Evolutionary conservation across 2,113 vertebrate genomes (phyloP).

Genomic region (Herpetotheres cachinnans): DNA sequence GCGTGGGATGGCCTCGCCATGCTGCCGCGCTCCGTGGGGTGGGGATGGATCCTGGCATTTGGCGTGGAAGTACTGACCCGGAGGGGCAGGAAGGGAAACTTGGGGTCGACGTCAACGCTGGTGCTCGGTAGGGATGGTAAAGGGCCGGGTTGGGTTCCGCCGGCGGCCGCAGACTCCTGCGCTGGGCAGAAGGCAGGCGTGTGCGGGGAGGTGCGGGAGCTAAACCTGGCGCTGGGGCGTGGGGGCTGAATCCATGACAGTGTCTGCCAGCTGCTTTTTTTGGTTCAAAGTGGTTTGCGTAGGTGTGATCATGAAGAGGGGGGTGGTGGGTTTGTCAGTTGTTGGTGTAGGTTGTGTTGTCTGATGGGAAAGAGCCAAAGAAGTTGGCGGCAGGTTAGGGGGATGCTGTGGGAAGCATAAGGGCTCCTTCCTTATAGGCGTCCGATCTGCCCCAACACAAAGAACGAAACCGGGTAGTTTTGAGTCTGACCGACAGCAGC

Average conservation of each 20-base stretch:
- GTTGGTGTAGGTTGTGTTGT: rapidly evolving
- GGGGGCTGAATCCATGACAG: not conserved
- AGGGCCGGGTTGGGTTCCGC: not conserved
- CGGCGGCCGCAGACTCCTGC: rapidly evolving
- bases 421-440: not conserved
- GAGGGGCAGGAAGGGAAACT: not conserved
- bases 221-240: not conserved
- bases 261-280: not conserved
- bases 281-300: rapidly evolving
- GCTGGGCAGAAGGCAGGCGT: too few relatives aligned
- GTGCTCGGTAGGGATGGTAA: rapidly evolving
- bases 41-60: not conserved
- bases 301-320: not conserved
- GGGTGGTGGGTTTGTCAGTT: not conserved
- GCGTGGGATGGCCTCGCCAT: too few relatives aligned
- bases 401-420: rapidly evolving
- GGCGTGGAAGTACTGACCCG: rapidly evolving
- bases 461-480: not conserved
- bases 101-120: rapidly evolving
- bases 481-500: rapidly evolving
- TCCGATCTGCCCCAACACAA: not conserved
- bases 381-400: rapidly evolving
- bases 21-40: not conserved
- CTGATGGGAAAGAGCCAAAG: not conserved
- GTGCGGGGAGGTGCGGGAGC: rapidly evolving